Percentiles rank a stretch among this genome's conserved stretches.
Conservation (phyloP, 2,797 vertebrate genomes). For the Chiloscyllium punctatum region DNA sequence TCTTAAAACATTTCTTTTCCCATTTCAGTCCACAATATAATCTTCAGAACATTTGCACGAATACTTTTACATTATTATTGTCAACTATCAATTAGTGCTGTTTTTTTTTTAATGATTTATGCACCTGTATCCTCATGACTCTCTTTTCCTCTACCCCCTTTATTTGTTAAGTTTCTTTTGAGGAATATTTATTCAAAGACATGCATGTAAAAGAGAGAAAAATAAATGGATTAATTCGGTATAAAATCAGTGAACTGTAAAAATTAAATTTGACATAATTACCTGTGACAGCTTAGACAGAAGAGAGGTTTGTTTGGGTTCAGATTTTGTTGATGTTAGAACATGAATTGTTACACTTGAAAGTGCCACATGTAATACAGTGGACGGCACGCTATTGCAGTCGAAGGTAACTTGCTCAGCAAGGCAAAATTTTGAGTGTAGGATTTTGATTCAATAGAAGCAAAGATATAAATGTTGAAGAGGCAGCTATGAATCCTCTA, state of each 20-base stretch:
- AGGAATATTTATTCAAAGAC: background rate
- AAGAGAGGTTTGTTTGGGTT: background rate
- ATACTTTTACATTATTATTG: background rate
- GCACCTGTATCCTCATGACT: background rate
- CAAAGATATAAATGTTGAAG: background rate
- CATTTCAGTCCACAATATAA: too few species aligned
- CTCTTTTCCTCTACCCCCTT: background rate
- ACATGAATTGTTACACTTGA: background rate
- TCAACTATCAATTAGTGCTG: background rate
- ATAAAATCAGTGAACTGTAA: background rate
- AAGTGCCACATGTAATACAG: background rate
- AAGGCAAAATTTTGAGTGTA: background rate
- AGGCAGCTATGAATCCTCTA: background rate
- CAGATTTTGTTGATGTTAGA: background rate
- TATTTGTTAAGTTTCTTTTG: background rate
- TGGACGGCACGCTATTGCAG: background rate
- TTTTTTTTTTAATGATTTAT: background rate
- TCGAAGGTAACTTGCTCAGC: background rate
- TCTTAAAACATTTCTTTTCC: too few species aligned
- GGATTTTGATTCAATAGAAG: background rate
- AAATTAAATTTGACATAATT: background rate
- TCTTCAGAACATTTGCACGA: background rate
- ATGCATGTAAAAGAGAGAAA: background rate
- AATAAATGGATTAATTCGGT: background rate
- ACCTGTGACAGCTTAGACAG: background rate